A percentile compares a stretch with the other conserved stretches of the same genome.
Evolutionary conservation across 2,797 vertebrate species (phyloP).

Genomic region (Bucorvus abyssinicus): DNA sequence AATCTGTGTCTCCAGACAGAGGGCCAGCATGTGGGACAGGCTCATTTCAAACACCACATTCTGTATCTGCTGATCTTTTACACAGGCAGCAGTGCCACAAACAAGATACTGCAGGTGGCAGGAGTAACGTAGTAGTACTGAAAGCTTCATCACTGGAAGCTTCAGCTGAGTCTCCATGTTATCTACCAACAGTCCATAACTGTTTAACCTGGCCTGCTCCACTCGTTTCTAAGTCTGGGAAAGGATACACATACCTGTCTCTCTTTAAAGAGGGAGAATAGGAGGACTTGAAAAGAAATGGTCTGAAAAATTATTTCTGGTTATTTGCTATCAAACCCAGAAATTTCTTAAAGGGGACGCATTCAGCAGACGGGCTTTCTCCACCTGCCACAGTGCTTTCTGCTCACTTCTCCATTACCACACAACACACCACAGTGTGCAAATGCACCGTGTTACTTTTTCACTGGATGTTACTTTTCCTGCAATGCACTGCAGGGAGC

Average conservation of each 20-base stretch:
- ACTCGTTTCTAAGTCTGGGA: not conserved
- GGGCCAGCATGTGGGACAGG: rapidly evolving
- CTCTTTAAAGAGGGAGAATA: not conserved
- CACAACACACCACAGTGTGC: not conserved
- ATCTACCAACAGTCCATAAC: not conserved
- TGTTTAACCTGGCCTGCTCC: not conserved
- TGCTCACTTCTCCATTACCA: not conserved
- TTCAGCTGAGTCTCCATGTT: not conserved
- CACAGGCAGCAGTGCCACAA: not conserved
- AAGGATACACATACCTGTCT: not conserved
- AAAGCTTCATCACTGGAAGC: not conserved
- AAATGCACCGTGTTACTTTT: not conserved
- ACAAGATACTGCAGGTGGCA: not conserved
- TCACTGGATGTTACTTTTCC: not conserved
- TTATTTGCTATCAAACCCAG: not conserved
- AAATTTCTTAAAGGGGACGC: not conserved
- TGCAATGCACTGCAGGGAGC: not conserved
- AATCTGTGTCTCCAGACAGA: not conserved
- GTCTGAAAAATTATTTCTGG: not conserved
- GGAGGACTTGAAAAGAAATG: not conserved
- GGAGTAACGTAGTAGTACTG: not conserved
- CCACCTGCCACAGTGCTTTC: not conserved
- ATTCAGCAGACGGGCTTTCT: not conserved
- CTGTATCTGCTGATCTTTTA: not conserved
- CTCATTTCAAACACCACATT: not conserved